These are phyloP conservation scores for Homalodisca vitripennis DNA, from an alignment of 1,140 invertebrate species.

Conservation along the genomic window DNA sequence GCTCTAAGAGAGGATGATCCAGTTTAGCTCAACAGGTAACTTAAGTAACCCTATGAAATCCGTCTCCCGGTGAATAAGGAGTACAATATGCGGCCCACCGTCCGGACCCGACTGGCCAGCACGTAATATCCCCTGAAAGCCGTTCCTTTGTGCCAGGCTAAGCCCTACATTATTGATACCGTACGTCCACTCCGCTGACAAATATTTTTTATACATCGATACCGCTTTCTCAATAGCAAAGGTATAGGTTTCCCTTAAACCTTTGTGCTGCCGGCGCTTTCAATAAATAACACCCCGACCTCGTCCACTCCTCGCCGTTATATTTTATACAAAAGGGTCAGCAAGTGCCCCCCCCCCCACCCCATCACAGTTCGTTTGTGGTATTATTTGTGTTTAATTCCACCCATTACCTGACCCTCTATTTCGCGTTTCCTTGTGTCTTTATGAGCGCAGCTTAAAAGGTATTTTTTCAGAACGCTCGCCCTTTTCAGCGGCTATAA, in stretches of 20 bases:
- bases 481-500: conserved; percentile 8
- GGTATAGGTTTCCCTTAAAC: conserved; percentile 22
- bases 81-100: too few species aligned
- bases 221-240: conserved; percentile 25
- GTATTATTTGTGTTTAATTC: conserved; percentile 26
- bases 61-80: too few species aligned
- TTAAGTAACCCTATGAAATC: too few species aligned
- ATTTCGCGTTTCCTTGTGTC: conserved; percentile 12
- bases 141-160: not conserved
- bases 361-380: not conserved
- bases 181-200: conserved; percentile 1
- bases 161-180: conserved; percentile 21
- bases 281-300: conserved; percentile 16
- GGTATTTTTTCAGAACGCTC: not conserved
- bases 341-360: not conserved
- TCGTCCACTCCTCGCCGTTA: not conserved
- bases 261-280: conserved; percentile 11
- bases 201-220: conserved; percentile 27
- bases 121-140: conserved; percentile 17
- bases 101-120: too few species aligned
- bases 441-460: conserved; percentile 7
- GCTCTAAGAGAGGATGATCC: too few species aligned
- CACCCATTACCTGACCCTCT: conserved; percentile 1
- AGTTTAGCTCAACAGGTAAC: too few species aligned
- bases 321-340: conserved; percentile 23